Conservation (phyloP, 2,797 vertebrate species). For the Acanthornis magna region DNA sequence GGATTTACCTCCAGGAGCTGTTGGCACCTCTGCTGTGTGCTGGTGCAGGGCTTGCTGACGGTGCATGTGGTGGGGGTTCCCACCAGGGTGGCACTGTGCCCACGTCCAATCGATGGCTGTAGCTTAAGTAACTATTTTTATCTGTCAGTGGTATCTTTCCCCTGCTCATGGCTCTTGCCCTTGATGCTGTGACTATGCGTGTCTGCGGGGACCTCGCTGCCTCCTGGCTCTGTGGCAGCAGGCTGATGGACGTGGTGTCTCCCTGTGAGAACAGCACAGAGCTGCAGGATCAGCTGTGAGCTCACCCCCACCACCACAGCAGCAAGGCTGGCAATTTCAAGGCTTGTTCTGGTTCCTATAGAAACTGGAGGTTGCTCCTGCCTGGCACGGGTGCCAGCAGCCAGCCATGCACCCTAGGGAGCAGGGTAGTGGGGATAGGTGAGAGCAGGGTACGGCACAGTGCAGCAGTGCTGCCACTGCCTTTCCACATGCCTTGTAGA, state of each 20-base stretch:
- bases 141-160: background rate
- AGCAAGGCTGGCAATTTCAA: background rate
- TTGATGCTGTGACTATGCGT: background rate
- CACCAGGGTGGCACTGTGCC: background rate
- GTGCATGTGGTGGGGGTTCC: background rate
- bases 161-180: background rate
- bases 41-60: background rate
- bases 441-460: background rate
- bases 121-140: conserved; percentile 1
- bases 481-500: rapidly evolving
- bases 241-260: background rate
- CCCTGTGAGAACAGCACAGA: background rate
- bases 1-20: background rate
- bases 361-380: conserved; percentile 1
- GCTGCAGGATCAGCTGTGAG: background rate
- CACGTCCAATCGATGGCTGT: background rate
- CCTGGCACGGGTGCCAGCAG: background rate
- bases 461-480: rapidly evolving
- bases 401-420: background rate
- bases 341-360: conserved; percentile 39
- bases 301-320: background rate
- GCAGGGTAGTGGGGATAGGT: background rate
- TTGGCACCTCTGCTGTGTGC: background rate
- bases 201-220: rapidly evolving
- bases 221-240: background rate